Percentiles rank a stretch among this genome's conserved stretches.
Evolutionary conservation across 1,140 invertebrate species (phyloP).

Genomic region (Drosophila punjabiensis): DNA sequence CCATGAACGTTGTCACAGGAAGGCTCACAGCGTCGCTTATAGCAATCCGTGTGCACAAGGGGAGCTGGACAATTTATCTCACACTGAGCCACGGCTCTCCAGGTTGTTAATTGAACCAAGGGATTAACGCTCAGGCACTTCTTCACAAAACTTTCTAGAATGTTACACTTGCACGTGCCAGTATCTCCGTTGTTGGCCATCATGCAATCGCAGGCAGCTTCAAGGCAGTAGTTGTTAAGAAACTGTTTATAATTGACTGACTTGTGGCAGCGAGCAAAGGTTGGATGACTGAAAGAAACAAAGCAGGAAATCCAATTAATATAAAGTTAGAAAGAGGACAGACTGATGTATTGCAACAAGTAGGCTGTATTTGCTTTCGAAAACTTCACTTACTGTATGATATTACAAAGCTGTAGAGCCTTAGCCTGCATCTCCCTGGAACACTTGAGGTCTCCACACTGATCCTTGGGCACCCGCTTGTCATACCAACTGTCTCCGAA

Average conservation of each 20-base stretch:
- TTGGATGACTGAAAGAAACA: conserved; percentile 85
- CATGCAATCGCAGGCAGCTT: conserved; percentile 90
- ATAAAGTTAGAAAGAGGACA: not conserved
- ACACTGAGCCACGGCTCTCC: conserved; percentile 88
- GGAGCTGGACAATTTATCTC: conserved; percentile 89
- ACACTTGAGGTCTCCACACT: conserved; percentile 87
- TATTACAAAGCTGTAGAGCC: conserved; percentile 88
- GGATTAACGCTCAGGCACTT: conserved; percentile 89
- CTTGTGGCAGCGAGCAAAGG: conserved; percentile 88
- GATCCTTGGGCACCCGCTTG: conserved; percentile 85
- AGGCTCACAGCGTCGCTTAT: conserved; percentile 90
- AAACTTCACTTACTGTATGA: conserved; percentile 84
- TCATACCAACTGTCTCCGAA: conserved; percentile 91
- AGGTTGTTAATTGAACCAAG: conserved; percentile 88
- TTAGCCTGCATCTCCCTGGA: conserved; percentile 87
- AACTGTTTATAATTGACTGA: conserved; percentile 89
- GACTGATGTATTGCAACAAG: not conserved
- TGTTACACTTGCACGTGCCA: conserved; percentile 89
- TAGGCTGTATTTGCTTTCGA: not conserved
- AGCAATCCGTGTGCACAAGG: conserved; percentile 92
- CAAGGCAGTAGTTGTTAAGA: conserved; percentile 89
- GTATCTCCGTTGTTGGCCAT: conserved; percentile 80
- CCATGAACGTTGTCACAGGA: conserved; percentile 89
- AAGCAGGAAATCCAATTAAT: not conserved
- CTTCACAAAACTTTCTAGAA: conserved; percentile 89